Evolutionary conservation across 2,888 invertebrate genomes (phyloP).

Genomic region (Tenthredo distinguenda): DNA sequence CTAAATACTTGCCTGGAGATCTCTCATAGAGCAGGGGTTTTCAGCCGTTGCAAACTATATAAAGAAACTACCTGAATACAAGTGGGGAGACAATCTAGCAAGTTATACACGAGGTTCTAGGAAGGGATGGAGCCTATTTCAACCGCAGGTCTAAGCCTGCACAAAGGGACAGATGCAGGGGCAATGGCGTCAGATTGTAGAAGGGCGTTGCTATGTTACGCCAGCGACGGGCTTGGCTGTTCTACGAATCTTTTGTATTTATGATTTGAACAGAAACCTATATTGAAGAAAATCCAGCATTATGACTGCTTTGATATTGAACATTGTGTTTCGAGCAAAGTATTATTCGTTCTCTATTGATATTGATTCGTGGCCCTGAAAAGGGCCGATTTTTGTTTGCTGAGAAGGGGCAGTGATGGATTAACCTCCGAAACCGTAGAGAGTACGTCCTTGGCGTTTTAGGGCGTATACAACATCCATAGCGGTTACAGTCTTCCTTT

Average conservation of each 20-base stretch:
- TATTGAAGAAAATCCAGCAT: neutral
- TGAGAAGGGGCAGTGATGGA: slow-evolving; percentile 45
- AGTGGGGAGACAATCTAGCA: neutral
- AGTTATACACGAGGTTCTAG: neutral
- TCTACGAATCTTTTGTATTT: neutral
- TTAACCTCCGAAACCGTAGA: slow-evolving; percentile 88
- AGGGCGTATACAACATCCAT: slow-evolving; percentile 92
- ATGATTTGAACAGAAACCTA: neutral
- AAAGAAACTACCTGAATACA: neutral
- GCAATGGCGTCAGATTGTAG: neutral
- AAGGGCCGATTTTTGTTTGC: slow-evolving; percentile 56
- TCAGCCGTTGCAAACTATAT: neutral
- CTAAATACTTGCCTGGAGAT: neutral
- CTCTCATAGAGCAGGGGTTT: neutral
- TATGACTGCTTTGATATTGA: neutral
- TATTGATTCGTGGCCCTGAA: slow-evolving; percentile 58
- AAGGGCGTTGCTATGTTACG: slow-evolving; percentile 1
- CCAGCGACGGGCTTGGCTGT: neutral
- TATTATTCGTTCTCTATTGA: neutral
- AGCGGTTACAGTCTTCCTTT: slow-evolving; percentile 91
- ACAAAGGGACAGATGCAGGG: neutral
- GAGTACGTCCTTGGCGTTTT: slow-evolving; percentile 88
- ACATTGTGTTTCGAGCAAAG: neutral
- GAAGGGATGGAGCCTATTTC: neutral
- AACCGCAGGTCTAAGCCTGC: neutral